These are phyloP conservation scores for Ephestia elutella DNA, from an alignment of 1,140 invertebrate genomes.

Conservation along the genomic window DNA sequence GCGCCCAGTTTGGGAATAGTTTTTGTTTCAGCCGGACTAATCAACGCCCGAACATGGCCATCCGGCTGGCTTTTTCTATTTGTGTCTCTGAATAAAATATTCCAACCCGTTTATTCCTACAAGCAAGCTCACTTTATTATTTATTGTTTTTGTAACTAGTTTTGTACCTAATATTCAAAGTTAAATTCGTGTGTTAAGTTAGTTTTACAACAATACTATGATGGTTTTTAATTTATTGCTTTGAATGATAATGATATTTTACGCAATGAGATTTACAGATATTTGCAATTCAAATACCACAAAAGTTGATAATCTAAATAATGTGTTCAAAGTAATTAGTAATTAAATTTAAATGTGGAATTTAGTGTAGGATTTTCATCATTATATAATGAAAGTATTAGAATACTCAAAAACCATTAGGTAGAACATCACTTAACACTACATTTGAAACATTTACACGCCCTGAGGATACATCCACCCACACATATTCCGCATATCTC, in stretches of 20 bases:
- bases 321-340: too few relatives aligned
- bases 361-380: neutral
- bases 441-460: neutral
- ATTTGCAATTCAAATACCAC: too few relatives aligned
- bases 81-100: conserved; percentile 60
- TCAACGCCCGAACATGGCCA: conserved; percentile 63
- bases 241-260: too few relatives aligned
- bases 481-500: neutral
- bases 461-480: neutral
- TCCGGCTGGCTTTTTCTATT: conserved; percentile 56
- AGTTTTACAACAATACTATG: too few relatives aligned
- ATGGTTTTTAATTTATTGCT: too few relatives aligned
- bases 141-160: conserved; percentile 1
- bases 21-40: conserved; percentile 69
- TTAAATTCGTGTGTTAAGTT: too few relatives aligned
- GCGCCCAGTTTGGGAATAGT: conserved; percentile 66
- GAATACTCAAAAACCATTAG: too few relatives aligned
- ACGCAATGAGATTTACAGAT: too few relatives aligned
- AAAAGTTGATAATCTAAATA: too few relatives aligned
- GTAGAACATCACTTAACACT: neutral
- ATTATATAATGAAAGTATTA: too few relatives aligned
- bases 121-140: conserved; percentile 7
- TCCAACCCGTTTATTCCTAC: conserved; percentile 24
- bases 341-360: too few relatives aligned
- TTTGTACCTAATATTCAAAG: neutral